Evolutionary conservation across 2,888 invertebrate genomes (phyloP), one percentile per base, ranked within the genome.

Genomic region (Asteroscopus sphinx): DNA sequence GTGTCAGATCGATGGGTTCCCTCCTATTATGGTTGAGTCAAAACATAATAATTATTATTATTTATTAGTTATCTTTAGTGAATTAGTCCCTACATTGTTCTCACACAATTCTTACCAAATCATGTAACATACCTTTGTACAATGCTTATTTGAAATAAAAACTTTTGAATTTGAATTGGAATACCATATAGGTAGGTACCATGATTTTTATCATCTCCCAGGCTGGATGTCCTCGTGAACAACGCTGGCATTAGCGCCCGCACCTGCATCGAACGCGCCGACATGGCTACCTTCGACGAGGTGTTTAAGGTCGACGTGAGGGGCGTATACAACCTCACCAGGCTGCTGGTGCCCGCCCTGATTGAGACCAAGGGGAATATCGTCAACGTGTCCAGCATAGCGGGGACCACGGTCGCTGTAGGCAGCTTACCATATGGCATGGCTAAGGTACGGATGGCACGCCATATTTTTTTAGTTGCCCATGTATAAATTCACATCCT

Each of bases 341-440:
- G 96, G 93, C 85, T 96, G 55, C 95, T 96, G 42, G 95, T 95
- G 0, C 96, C 97, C 0, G 94, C 96, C 78, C 91, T 97, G 12
- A 89, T 96, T 12, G 84, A 92, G 73, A 84, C 94, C 0, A 95
- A 95, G 77, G 96, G 96, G 3, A 96, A 95, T 65, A 95, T 97
- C 66, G 96, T 97, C 3, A 97, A 97, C 82, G 95, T 97, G 1
- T 97, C 97, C 42, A 96, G 96, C 80, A 95, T 97, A 2, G 94
- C 76, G 3, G 85, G 56, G 0, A 91, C 97, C 8, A 92, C 97
- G 81, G 96, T 98, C 61, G 97, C 97, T 77, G 95, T 98, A 0
- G 97, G 97, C 6, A 96, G 97, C 4, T 86, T 98, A 61, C 97
- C 98, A 0, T 99, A 99, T 83, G 96, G 96, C 73, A 96, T 99